Base-by-base conservation (phyloP, 2,797 vertebrate genomes). In the Mallotus villosus region DNA sequence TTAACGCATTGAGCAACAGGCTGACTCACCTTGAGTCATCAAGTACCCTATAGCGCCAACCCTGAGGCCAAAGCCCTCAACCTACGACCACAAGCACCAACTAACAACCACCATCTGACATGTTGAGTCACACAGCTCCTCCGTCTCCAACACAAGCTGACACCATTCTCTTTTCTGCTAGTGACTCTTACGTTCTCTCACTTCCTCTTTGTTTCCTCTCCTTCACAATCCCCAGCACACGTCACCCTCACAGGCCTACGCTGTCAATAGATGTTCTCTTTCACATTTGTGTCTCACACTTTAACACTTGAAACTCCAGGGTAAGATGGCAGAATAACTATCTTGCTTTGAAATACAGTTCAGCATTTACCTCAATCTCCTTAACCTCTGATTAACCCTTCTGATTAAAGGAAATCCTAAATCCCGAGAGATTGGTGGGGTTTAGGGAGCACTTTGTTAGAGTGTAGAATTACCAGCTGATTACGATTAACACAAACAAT, bases 401-500 rank as follows among this genome's bases (percentile, higher is more conserved):
- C 3, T 57, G 68, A 61, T 61, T 17, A 12, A 70, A 41, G 24
- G 51, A 74, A 69, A 74, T 69, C 72, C 67, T 37, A 51, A 53
- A 68, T 24, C 49, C 60, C 22, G 16, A 1, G 7, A n/a, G 46
- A 63, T 69, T 58, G 65, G 21, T 68, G 63, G 59, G 59, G 41
- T 63, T 62, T 22, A 22, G 16, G 27, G 41, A 29, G 65, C 58
- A 58, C 49, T 74, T 62, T 64, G 53, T 63, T 63, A 64, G 70
- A 24, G 72, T 21, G 66, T 61, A 29, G 29, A 7, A 88, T 85
- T 81, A 85, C 69, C 79, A 41, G 37, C 60, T 82, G 88, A 87
- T 89, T 86, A 81, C 77, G 84, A 86, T 84, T 86, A 84, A 85
- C 76, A 83, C 34, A 58, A 73, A 82, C 75, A 82, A 81, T 78